These are phyloP conservation scores for Oryzias woworae DNA, from an alignment of 2,113 vertebrate species.

Conservation along the genomic window DNA sequence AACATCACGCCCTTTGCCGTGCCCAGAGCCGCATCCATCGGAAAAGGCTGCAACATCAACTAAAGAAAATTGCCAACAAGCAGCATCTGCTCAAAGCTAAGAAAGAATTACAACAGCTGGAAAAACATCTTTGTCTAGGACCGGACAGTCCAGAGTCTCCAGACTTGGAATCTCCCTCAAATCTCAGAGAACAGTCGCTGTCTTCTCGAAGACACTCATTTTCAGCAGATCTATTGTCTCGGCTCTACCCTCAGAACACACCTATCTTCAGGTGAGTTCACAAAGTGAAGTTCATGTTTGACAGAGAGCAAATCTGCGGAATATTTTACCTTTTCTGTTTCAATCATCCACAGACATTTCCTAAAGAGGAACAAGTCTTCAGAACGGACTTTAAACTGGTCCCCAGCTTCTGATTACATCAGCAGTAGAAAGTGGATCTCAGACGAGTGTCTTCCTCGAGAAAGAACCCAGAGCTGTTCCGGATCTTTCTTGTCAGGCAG, in stretches of 20 bases:
- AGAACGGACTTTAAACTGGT: constrained; percentile 70
- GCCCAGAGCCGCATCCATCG: constrained; percentile 76
- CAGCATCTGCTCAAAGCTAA: constrained; percentile 85
- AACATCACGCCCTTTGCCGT: constrained; percentile 76
- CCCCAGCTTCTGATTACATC: constrained; percentile 28
- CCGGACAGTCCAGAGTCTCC: constrained; percentile 44
- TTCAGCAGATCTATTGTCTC: constrained; percentile 75
- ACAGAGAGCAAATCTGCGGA: background rate
- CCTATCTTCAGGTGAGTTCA: constrained; percentile 75
- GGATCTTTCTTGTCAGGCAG: constrained; percentile 51
- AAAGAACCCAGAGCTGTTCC: constrained; percentile 69
- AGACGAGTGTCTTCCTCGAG: constrained; percentile 71
- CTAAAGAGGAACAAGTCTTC: constrained; percentile 75
- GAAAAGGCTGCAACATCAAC: constrained; percentile 84
- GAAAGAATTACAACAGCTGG: constrained; percentile 82
- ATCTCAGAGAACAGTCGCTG: constrained; percentile 27
- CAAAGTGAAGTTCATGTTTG: background rate
- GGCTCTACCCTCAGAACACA: constrained; percentile 75
- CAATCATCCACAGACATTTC: constrained; percentile 72
- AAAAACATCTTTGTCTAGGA: constrained; percentile 71
- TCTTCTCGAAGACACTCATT: constrained; percentile 69
- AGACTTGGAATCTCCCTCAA: constrained; percentile 36
- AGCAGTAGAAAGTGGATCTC: constrained; percentile 68
- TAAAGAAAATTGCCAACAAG: constrained; percentile 87
- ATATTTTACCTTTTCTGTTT: background rate